These are phyloP conservation scores for Harpalus rufipes DNA, from an alignment of 2,888 invertebrate species.

Conservation along the genomic window DNA sequence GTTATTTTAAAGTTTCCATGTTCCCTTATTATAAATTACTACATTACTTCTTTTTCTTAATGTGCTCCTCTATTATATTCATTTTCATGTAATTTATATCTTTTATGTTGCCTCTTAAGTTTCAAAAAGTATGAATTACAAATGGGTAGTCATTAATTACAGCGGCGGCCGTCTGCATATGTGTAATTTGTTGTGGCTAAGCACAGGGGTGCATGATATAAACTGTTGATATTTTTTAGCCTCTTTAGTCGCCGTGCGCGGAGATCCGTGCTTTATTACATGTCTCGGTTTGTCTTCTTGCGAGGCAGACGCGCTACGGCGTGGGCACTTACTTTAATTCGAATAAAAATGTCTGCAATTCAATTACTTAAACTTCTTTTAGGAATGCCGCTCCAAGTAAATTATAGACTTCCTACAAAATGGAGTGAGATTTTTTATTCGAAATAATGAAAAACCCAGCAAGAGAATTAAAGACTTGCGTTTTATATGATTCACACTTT, in stretches of 20 bases:
- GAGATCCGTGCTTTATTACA: constrained; percentile 58
- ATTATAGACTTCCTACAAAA: constrained; percentile 66
- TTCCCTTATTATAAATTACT: no score
- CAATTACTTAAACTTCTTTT: constrained; percentile 67
- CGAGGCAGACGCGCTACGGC: constrained; percentile 37
- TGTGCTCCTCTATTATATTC: no score
- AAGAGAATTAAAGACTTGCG: constrained; percentile 52
- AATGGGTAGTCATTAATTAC: no score
- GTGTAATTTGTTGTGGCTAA: no score
- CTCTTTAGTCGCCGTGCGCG: constrained; percentile 30
- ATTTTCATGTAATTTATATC: no score
- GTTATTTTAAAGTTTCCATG: no score
- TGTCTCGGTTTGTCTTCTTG: constrained; percentile 53
- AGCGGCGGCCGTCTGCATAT: no score
- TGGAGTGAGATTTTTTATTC: constrained; percentile 63
- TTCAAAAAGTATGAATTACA: no score
- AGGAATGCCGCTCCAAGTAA: constrained; percentile 66
- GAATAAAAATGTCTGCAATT: constrained; percentile 67
- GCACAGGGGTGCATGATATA: constrained; percentile 14
- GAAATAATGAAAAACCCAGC: constrained; percentile 60
- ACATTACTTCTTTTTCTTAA: no score
- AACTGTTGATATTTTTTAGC: constrained; percentile 58
- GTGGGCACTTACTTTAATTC: constrained; percentile 66
- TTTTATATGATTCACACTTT: constrained; percentile 41
- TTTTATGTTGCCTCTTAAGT: no score